Conservation (phyloP, 2,113 vertebrate genomes). For the Seriola aureovittata region DNA sequence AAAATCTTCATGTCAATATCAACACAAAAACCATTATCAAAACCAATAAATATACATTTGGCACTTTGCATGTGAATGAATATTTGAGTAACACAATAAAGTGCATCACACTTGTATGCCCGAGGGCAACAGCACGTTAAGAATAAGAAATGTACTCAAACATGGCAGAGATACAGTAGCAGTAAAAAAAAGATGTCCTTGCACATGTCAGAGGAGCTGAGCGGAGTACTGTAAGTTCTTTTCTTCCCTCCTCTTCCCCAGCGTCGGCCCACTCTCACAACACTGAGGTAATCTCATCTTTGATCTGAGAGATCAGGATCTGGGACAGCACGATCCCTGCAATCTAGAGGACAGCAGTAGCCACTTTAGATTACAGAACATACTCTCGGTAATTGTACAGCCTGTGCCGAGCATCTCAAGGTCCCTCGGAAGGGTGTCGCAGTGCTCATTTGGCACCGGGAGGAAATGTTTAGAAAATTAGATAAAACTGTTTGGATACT, state of each 20-base stretch:
- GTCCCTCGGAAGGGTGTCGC: slow-evolving; percentile 11
- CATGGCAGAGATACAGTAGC: slow-evolving; percentile 9
- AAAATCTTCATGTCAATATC: slow-evolving; percentile 23
- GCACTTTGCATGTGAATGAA: slow-evolving; percentile 33
- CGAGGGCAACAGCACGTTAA: slow-evolving; percentile 16
- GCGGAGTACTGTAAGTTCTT: slow-evolving; percentile 1
- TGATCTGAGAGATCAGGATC: slow-evolving; percentile 86
- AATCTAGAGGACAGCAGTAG: slow-evolving; percentile 79
- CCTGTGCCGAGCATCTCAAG: slow-evolving; percentile 43
- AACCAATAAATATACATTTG: slow-evolving; percentile 53
- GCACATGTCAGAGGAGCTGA: slow-evolving; percentile 23
- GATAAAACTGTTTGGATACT: background rate
- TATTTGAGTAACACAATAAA: slow-evolving; percentile 32
- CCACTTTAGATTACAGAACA: slow-evolving; percentile 53
- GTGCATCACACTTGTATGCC: slow-evolving; percentile 23
- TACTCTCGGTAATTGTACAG: slow-evolving; percentile 23
- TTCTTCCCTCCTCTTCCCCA: slow-evolving; percentile 21
- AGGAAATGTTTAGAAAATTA: slow-evolving; percentile 15
- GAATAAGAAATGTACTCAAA: slow-evolving; percentile 24
- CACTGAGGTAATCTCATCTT: slow-evolving; percentile 82
- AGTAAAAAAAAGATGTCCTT: slow-evolving; percentile 46
- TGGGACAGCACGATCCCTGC: slow-evolving; percentile 86
- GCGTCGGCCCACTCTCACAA: slow-evolving; percentile 61
- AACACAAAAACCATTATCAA: slow-evolving; percentile 51
- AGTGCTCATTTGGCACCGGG: slow-evolving; percentile 6